These are phyloP conservation scores for Meteorus colon DNA, from an alignment of 2,888 invertebrate species.

Conservation along the genomic window DNA sequence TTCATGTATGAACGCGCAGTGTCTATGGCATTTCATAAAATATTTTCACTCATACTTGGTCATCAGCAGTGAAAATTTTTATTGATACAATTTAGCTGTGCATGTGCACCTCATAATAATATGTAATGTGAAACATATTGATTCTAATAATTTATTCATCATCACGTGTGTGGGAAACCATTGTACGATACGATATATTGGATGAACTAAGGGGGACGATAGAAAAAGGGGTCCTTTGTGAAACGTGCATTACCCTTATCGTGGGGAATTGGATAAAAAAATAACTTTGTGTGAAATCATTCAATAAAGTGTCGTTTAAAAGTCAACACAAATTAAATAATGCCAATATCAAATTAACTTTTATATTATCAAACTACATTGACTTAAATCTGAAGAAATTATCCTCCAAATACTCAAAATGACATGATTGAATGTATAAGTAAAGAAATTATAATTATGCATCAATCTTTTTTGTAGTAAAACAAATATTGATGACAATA, in stretches of 20 bases:
- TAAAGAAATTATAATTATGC: too few species aligned
- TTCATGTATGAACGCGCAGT: too few species aligned
- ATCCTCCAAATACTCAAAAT: too few species aligned
- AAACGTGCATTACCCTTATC: neutral
- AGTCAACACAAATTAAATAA: neutral
- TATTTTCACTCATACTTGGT: too few species aligned
- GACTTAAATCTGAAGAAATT: too few species aligned
- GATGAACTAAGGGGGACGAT: neutral
- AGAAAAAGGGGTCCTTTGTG: neutral
- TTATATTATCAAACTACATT: neutral
- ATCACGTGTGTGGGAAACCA: conserved; percentile 67
- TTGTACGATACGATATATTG: conserved; percentile 28
- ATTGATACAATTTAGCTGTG: too few species aligned
- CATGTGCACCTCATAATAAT: too few species aligned
- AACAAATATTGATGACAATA: too few species aligned
- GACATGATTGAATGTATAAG: too few species aligned
- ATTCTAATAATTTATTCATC: conserved; percentile 60
- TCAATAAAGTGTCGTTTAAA: neutral
- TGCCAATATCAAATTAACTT: neutral
- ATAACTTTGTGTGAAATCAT: neutral
- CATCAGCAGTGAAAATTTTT: too few species aligned
- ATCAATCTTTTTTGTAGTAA: too few species aligned
- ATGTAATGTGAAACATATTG: conserved; percentile 28
- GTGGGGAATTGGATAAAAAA: neutral
- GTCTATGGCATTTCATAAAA: too few species aligned